phyloP scores from a whole-genome alignment of 1,140 invertebrate genomes.

The Nephotettix cincticeps region DNA sequence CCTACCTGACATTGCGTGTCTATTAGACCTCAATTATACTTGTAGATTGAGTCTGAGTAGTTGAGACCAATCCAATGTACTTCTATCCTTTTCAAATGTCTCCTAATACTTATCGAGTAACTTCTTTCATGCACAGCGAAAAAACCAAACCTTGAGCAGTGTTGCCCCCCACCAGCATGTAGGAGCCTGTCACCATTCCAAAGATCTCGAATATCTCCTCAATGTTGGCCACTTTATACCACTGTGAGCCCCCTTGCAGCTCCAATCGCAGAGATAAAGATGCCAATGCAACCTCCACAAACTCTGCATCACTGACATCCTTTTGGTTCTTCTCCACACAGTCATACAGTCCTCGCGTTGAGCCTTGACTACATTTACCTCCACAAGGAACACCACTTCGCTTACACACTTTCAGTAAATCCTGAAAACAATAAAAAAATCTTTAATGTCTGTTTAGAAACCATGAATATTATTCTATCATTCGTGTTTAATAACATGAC shows the following conservation, averaged over 20 bases:
- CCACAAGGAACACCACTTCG: not conserved
- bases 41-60: not conserved
- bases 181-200: conserved; percentile 1
- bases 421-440: conserved; percentile 3
- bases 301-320: not conserved
- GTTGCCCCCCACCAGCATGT: conserved; percentile 2
- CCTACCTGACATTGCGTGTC: too few relatives aligned
- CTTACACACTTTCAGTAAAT: conserved; percentile 9
- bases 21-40: too few relatives aligned
- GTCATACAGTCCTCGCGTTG: not conserved
- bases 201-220: conserved; percentile 17
- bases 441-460: too few relatives aligned
- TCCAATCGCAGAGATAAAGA: not conserved
- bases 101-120: not conserved
- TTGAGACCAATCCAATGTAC: not conserved
- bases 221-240: not conserved
- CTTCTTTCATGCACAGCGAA: not conserved
- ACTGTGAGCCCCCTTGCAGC: not conserved
- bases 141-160: conserved; percentile 2
- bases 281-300: not conserved
- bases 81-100: not conserved
- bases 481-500: too few relatives aligned
- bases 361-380: not conserved
- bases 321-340: not conserved
- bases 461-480: too few relatives aligned